Percentiles rank a stretch among this genome's conserved stretches.
phyloP scores from a whole-genome alignment of 2,888 invertebrate genomes.

The Ornithoptera alexandrae region DNA sequence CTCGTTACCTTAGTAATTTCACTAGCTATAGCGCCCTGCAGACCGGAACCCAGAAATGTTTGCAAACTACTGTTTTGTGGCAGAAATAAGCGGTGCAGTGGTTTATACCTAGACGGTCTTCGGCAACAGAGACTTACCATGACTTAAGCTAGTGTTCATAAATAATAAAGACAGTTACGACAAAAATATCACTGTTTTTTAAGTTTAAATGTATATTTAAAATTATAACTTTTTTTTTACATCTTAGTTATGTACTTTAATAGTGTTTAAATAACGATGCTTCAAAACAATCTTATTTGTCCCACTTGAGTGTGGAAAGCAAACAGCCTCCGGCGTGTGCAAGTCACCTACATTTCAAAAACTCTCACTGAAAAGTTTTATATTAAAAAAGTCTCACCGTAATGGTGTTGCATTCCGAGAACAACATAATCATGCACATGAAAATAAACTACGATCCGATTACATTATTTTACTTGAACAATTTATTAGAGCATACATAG shows the following conservation, averaged over 20 bases:
- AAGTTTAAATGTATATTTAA: neutral
- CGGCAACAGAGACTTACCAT: too few species aligned
- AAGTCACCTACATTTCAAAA: conserved; percentile 29
- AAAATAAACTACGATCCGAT: neutral
- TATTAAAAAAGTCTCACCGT: conserved; percentile 25
- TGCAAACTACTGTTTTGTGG: too few species aligned
- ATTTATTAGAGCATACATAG: too few species aligned
- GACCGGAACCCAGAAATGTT: too few species aligned
- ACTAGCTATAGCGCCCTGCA: too few species aligned
- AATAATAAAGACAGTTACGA: too few species aligned
- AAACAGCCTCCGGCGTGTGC: conserved; percentile 20
- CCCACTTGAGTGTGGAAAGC: conserved; percentile 14
- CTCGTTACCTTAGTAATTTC: too few species aligned
- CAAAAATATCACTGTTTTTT: too few species aligned
- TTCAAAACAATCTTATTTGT: conserved; percentile 18
- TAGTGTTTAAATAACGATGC: conserved; percentile 13
- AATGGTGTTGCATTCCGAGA: conserved; percentile 9
- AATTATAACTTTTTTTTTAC: neutral
- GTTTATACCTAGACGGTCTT: too few species aligned
- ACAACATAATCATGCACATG: neutral
- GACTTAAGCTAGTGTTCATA: too few species aligned
- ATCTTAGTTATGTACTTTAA: neutral
- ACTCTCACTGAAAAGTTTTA: conserved; percentile 26
- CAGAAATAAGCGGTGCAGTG: too few species aligned
- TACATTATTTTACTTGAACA: too few species aligned